Percentiles rank a stretch among this genome's conserved stretches.
Evolutionary conservation across 1,140 invertebrate genomes (phyloP).

Genomic region (Zaprionus camerounensis): DNA sequence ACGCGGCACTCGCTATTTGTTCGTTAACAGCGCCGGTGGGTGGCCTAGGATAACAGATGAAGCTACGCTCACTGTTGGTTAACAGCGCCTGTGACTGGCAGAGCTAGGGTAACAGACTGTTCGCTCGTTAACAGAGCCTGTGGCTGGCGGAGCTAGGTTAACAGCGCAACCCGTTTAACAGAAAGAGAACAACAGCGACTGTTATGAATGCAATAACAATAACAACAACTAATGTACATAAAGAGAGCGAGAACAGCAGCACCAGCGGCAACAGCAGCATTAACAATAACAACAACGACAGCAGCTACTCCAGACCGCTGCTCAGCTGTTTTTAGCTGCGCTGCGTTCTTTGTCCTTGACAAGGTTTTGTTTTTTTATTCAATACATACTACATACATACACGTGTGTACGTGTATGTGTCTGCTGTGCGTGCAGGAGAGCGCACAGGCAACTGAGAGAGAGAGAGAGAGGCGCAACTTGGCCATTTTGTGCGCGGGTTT

Average conservation of each 20-base stretch:
- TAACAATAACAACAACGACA: conserved; percentile 8
- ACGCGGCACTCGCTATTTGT: conserved; percentile 1
- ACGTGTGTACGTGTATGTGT: background rate
- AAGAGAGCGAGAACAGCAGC: conserved; percentile 11
- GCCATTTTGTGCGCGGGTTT: conserved; percentile 53
- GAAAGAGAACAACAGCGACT: conserved; percentile 2
- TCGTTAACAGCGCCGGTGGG: conserved; percentile 40
- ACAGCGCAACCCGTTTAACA: conserved; percentile 35
- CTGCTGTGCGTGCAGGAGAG: conserved; percentile 21
- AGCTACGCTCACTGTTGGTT: conserved; percentile 22
- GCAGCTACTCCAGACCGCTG: conserved; percentile 50
- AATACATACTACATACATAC: background rate
- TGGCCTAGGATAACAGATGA: conserved; percentile 18
- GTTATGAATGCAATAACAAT: background rate
- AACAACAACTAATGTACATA: conserved; percentile 15
- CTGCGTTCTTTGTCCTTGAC: conserved; percentile 80
- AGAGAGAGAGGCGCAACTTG: conserved; percentile 38
- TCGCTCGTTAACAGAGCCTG: conserved; percentile 21
- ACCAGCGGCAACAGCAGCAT: background rate
- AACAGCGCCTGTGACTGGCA: conserved; percentile 11
- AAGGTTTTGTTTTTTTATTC: conserved; percentile 78
- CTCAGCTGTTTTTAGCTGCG: conserved; percentile 73
- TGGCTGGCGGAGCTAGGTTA: conserved; percentile 5
- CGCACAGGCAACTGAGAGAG: conserved; percentile 8
- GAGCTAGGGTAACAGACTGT: conserved; percentile 18